Evolutionary conservation across 1,140 invertebrate species (phyloP), one percentile per base, ranked within the genome.

Genomic region (Ceratitis capitata): DNA sequence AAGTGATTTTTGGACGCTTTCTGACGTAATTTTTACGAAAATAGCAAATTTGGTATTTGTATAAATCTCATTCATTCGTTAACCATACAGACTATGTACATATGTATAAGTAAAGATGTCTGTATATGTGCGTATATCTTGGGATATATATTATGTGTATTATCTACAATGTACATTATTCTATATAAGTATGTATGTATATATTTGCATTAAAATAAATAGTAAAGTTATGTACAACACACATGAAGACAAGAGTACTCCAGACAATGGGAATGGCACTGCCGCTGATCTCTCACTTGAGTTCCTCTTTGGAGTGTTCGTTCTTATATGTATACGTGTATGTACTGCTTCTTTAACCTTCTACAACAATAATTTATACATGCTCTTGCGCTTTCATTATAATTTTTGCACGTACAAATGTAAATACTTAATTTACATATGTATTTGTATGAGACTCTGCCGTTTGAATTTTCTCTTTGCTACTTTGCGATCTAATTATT

Each of bases 21-120:
- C 58, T 61, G 58, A 61, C 58, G 58, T 61, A 61, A 61, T 61
- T 32, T 61, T 32, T 61, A 32, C 58, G 29, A 61, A 61, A 61
- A 61, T 61, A 61, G 26, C 58, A 61, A 61, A 10, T 61, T 61
- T 14, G 56, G 58, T 29, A 2, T 61, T 47, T 61, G 58, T 32
- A 16, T 0, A 61, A 61, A 29, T 12, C n/a, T 9, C 12, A 61
- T 26, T n/a, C 19, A 56, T 14, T 49, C 47, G 12, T 49, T 1
- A 56, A 23, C 58, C 29, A 61, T 61, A 29, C 58, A 29, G 51
- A 56, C 23, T 12, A 47, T 6, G 12, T 47, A 32, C 58, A 61
- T 61, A 61, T 61, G 7, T 61, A 56, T 56, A 6, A n/a, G 23
- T n/a, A n/a, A 9, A 56, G 23, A 9, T 56, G 51, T 56, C 19